Conservation (phyloP, 2,797 vertebrate species). For the Rhynchonycteris naso region DNA sequence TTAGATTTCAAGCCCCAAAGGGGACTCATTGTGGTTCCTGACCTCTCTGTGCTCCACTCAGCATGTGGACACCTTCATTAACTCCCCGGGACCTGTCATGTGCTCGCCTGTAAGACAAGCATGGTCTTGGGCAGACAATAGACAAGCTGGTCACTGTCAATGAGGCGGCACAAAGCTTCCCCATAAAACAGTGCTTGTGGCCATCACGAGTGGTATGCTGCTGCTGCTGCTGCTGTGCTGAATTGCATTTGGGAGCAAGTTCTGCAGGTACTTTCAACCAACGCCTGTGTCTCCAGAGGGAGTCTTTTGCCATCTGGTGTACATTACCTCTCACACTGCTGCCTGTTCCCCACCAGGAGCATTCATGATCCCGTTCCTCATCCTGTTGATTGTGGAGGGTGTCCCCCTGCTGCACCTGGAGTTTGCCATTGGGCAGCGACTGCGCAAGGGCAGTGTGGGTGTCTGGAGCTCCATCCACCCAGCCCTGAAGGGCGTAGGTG, state of each 20-base stretch:
- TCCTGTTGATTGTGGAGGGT: conserved; percentile 95
- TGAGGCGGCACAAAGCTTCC: accelerated
- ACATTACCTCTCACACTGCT: accelerated
- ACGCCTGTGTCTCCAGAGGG: neutral
- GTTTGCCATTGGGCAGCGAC: conserved; percentile 96
- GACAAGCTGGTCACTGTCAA: neutral
- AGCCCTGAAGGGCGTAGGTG: conserved; percentile 92
- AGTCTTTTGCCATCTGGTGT: accelerated
- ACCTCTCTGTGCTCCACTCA: neutral
- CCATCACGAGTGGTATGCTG: accelerated
- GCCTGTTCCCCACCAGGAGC: conserved; percentile 87
- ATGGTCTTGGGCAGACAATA: neutral
- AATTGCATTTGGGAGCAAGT: neutral
- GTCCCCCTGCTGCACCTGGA: conserved; percentile 94
- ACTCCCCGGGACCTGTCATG: neutral
- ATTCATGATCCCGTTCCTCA: conserved; percentile 98
- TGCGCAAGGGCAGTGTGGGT: conserved; percentile 92
- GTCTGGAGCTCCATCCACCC: conserved; percentile 95
- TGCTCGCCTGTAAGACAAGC: too few species aligned
- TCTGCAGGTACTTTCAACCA: neutral
- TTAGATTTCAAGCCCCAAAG: neutral
- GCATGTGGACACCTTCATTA: accelerated
- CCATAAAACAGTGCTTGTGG: accelerated
- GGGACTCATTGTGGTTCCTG: neutral
- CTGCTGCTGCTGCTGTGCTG: accelerated